phyloP scores from a whole-genome alignment of 2,797 vertebrate genomes.

The Toxotes lorentzi region DNA sequence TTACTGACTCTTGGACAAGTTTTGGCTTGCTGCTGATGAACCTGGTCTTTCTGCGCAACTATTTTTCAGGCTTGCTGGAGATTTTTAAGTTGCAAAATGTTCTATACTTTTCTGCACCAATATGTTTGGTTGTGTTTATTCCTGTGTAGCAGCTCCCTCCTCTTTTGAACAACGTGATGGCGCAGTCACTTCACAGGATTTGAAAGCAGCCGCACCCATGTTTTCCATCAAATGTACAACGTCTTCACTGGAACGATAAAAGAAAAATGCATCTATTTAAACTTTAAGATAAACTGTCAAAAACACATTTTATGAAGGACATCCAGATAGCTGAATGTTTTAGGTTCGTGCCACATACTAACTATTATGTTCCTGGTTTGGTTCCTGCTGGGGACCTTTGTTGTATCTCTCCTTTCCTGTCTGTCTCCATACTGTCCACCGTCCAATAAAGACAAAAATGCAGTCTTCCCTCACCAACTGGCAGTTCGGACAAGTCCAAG shows the following conservation, averaged over 20 bases:
- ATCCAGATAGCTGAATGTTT: too few species aligned
- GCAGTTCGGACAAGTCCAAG: neutral
- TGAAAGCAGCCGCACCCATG: too few species aligned
- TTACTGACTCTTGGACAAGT: neutral
- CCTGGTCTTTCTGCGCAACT: too few species aligned
- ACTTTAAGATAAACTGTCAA: neutral
- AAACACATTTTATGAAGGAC: neutral
- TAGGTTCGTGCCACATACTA: neutral
- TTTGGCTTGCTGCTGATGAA: neutral
- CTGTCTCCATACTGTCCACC: neutral
- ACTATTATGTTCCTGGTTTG: neutral
- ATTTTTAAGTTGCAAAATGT: neutral
- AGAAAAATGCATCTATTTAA: neutral
- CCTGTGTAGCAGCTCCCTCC: too few species aligned
- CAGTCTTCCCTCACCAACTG: neutral
- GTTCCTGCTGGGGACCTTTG: neutral
- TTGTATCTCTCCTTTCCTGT: neutral
- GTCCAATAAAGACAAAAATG: neutral
- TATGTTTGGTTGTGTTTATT: too few species aligned
- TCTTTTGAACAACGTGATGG: neutral
- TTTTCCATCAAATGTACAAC: neutral
- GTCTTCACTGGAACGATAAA: neutral
- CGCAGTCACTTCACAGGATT: neutral
- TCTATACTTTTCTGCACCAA: neutral
- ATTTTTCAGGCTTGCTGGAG: too few species aligned